These are phyloP conservation scores for Aphelenchoides fujianensis DNA, from an alignment of 1,140 invertebrate species.

Conservation along the genomic window DNA sequence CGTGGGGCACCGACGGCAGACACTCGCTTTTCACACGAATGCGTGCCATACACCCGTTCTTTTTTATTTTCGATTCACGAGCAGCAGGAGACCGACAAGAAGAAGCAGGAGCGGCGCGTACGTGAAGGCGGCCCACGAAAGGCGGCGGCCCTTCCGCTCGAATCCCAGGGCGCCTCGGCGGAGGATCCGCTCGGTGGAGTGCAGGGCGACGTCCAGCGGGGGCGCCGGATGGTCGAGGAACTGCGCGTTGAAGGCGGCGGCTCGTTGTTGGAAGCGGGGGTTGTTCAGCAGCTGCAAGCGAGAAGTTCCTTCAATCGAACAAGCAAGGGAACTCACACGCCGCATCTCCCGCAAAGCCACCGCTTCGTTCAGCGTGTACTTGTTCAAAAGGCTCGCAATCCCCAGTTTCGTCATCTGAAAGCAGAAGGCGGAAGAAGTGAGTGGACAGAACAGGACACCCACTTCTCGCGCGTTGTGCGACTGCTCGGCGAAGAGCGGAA, in stretches of 20 bases:
- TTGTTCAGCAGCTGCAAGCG: constrained; percentile 12
- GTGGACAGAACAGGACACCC: too few species aligned
- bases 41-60: too few species aligned
- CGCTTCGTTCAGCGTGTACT: constrained; percentile 1
- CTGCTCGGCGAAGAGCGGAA: constrained; percentile 1
- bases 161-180: too few species aligned
- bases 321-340: background rate
- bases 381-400: constrained; percentile 2
- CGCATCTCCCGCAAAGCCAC: background rate
- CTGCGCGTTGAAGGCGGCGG: background rate
- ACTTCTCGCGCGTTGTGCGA: background rate
- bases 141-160: too few species aligned
- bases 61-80: too few species aligned
- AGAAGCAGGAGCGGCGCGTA: too few species aligned
- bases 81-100: too few species aligned
- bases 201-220: background rate
- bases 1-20: too few species aligned
- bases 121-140: too few species aligned
- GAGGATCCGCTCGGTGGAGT: constrained; percentile 6
- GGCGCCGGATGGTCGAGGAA: background rate
- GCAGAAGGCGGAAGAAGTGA: too few species aligned
- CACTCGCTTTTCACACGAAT: too few species aligned
- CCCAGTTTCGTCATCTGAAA: constrained; percentile 1
- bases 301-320: background rate
- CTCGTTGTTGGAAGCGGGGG: background rate